Percentiles rank a stretch among this genome's conserved stretches.
These are phyloP conservation scores for Scaeva pyrastri DNA, from an alignment of 2,888 invertebrate species.

Conservation along the genomic window DNA sequence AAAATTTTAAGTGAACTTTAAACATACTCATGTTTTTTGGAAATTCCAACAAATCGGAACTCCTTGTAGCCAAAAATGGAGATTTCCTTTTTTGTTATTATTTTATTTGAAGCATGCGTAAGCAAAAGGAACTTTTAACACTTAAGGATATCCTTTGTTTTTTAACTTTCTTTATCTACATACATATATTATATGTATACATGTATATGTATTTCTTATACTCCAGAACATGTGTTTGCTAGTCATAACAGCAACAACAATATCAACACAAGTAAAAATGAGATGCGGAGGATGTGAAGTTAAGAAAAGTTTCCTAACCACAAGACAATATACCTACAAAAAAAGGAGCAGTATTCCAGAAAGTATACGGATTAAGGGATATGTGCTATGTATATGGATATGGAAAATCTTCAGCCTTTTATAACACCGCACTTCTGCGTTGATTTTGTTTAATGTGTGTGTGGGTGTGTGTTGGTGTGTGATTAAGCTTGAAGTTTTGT, in stretches of 20 bases:
- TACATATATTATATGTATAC: constrained; percentile 16
- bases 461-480: neutral
- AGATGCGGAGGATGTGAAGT: constrained; percentile 22
- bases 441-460: constrained; percentile 7
- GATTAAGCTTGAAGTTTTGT: constrained; percentile 62
- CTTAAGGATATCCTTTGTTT: constrained; percentile 40
- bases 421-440: neutral
- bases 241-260: constrained; percentile 24
- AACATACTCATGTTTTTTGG: constrained; percentile 39
- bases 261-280: constrained; percentile 17
- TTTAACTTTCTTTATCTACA: constrained; percentile 28
- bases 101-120: constrained; percentile 26
- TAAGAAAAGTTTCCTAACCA: constrained; percentile 59
- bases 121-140: constrained; percentile 44
- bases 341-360: neutral
- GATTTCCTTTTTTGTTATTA: constrained; percentile 52
- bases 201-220: constrained; percentile 13
- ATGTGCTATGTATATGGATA: neutral
- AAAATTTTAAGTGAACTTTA: constrained; percentile 50
- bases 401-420: constrained; percentile 8
- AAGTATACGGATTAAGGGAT: neutral
- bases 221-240: constrained; percentile 38
- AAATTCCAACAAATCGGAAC: constrained; percentile 57
- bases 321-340: constrained; percentile 49
- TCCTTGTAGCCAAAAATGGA: constrained; percentile 64